Conservation (phyloP, 23 tunicate species). For the Aplidium turbinatum region DNA sequence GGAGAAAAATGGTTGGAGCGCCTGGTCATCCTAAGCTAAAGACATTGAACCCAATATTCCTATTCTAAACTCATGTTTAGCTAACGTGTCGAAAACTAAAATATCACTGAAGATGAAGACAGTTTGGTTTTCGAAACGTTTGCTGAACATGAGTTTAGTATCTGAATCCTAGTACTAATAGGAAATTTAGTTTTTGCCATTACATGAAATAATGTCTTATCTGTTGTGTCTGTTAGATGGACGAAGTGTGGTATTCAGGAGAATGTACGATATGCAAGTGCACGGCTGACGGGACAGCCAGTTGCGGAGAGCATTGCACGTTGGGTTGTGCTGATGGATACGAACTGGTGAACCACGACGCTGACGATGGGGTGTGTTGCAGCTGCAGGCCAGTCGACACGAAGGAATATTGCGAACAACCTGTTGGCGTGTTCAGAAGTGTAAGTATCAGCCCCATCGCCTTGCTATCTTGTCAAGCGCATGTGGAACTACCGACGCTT, state of each 20-base stretch:
- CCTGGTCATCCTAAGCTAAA: too few species aligned
- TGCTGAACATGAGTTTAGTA: too few species aligned
- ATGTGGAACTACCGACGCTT: too few species aligned
- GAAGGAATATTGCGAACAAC: conserved; percentile 50
- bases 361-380: conserved; percentile 83
- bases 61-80: too few species aligned
- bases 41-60: too few species aligned
- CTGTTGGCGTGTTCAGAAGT: conserved; percentile 40
- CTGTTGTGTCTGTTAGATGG: conserved; percentile 43
- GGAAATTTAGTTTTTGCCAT: too few species aligned
- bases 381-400: conserved; percentile 61
- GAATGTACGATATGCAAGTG: conserved; percentile 85
- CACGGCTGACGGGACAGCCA: conserved; percentile 57
- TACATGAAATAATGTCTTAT: too few species aligned
- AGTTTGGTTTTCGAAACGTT: too few species aligned
- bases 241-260: conserved; percentile 51
- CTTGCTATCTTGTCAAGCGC: neutral
- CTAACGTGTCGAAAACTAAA: too few species aligned
- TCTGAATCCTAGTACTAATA: too few species aligned
- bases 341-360: conserved; percentile 76
- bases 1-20: too few species aligned
- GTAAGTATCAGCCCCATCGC: conserved; percentile 14
- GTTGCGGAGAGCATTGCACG: conserved; percentile 80
- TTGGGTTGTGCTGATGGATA: conserved; percentile 61
- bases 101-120: too few species aligned